Evolutionary conservation across 2,113 vertebrate genomes (phyloP).

Genomic region (Python bivittatus): DNA sequence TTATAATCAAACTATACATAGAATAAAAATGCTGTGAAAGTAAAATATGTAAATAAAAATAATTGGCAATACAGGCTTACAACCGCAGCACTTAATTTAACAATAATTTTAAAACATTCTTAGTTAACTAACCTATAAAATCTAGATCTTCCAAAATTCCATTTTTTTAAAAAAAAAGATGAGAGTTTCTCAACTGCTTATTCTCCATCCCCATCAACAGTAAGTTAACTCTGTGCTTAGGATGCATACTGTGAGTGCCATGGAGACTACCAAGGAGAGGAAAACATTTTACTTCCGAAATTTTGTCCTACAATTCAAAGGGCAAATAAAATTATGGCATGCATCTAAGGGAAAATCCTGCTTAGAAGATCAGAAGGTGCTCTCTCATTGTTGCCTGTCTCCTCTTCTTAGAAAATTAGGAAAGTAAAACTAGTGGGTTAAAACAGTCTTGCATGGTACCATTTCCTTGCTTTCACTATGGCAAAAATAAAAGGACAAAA

Average conservation of each 20-base stretch:
- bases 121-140: neutral
- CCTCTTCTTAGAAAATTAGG: neutral
- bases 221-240: neutral
- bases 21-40: neutral
- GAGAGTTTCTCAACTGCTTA: neutral
- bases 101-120: neutral
- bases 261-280: neutral
- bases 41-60: neutral
- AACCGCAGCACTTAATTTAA: neutral
- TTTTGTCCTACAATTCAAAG: neutral
- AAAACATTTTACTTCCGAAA: neutral
- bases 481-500: neutral
- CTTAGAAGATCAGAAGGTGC: neutral
- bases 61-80: neutral
- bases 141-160: neutral
- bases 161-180: too few relatives aligned
- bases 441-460: neutral
- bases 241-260: neutral
- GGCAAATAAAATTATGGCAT: neutral
- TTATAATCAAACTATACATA: neutral
- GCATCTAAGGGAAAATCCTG: neutral
- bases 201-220: neutral
- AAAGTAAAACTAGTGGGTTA: neutral
- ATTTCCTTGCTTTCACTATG: neutral
- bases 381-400: neutral